phyloP scores from a whole-genome alignment of 1,140 invertebrate species.

The Muscidifurax raptorellus region DNA sequence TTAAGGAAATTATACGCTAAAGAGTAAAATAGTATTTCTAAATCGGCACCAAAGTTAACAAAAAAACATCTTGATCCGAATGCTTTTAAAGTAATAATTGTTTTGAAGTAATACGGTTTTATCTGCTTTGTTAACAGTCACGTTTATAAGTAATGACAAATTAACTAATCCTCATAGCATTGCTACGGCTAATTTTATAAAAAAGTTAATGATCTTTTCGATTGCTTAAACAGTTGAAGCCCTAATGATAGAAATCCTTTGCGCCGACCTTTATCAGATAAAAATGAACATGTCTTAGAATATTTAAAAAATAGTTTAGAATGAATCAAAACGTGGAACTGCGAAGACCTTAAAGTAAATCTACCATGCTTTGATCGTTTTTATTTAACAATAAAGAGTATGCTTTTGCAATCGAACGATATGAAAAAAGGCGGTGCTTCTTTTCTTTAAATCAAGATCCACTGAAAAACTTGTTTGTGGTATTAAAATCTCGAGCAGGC shows the following conservation, averaged over 20 bases:
- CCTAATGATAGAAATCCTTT: slow-evolving; percentile 38
- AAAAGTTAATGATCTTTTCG: too few species aligned
- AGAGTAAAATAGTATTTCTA: too few species aligned
- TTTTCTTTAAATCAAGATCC: slow-evolving; percentile 57
- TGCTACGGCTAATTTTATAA: too few species aligned
- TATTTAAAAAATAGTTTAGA: slow-evolving; percentile 36
- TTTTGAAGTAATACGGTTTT: too few species aligned
- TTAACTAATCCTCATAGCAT: too few species aligned
- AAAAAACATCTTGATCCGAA: too few species aligned
- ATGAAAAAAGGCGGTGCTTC: slow-evolving; percentile 28
- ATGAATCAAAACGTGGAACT: slow-evolving; percentile 47
- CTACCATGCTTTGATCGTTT: slow-evolving; percentile 47
- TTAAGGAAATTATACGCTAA: too few species aligned
- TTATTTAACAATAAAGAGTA: slow-evolving; percentile 46
- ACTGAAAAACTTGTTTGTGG: slow-evolving; percentile 54
- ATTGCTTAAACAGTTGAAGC: too few species aligned
- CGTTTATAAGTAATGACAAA: too few species aligned
- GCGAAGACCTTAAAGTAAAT: not conserved
- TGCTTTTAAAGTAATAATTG: too few species aligned
- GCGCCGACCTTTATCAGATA: slow-evolving; percentile 46
- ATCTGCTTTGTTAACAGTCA: too few species aligned
- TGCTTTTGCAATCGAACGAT: slow-evolving; percentile 47
- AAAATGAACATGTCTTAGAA: slow-evolving; percentile 49
- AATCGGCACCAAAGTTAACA: too few species aligned
- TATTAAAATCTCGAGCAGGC: slow-evolving; percentile 42